Evolutionary conservation across 35 echinoderm and acorn worm species (phyloP).

Genomic region (Anneissia japonica): DNA sequence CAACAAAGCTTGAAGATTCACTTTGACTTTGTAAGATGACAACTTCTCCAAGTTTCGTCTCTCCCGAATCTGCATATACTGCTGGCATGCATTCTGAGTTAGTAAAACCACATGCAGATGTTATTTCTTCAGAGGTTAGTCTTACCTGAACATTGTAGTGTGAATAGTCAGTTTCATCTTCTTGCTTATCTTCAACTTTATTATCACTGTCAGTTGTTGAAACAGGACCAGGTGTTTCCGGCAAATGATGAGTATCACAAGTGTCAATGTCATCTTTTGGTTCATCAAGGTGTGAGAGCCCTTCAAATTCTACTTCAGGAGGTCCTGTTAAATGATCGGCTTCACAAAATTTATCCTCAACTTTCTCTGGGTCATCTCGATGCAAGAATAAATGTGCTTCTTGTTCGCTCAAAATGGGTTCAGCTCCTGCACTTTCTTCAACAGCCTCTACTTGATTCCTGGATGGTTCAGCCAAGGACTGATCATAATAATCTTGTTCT

Average conservation of each 20-base stretch:
- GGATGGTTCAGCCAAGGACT: conserved; percentile 28
- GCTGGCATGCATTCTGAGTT: neutral
- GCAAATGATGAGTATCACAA: neutral
- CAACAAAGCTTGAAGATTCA: neutral
- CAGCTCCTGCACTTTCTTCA: neutral
- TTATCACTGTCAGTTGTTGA: neutral
- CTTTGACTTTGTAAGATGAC: neutral
- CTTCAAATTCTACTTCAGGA: neutral
- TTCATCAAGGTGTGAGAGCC: neutral
- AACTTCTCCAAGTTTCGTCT: neutral
- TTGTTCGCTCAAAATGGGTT: neutral
- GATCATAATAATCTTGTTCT: conserved; percentile 91
- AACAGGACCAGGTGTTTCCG: neutral
- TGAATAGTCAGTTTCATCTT: neutral
- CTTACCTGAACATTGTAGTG: neutral
- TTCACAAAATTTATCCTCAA: neutral
- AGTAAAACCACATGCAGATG: neutral
- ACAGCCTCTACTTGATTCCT: neutral
- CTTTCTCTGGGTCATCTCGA: conserved; percentile 5
- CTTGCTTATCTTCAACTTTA: neutral
- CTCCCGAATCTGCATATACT: neutral
- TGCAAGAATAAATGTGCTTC: neutral
- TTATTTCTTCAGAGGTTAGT: neutral
- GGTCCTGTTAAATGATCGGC: neutral
- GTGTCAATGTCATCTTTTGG: neutral